Evolutionary conservation across 1,140 invertebrate species (phyloP), one percentile per base, ranked within the genome.

Genomic region (Homarus americanus): DNA sequence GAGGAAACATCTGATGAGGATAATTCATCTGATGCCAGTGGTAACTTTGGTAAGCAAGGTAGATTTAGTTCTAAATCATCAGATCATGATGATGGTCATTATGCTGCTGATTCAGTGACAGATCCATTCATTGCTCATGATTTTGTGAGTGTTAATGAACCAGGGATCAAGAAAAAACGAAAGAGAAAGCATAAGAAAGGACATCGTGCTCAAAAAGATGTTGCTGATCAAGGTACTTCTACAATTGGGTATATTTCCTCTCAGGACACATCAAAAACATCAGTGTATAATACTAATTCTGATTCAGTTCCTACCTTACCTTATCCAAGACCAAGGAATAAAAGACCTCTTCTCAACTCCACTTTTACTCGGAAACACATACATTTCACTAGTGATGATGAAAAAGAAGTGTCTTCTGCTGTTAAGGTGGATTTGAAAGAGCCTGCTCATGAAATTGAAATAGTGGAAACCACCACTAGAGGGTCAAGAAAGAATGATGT

Each of bases 121-220:
- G 83, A 76, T 32, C 83, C 41, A 40, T n/a, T 24, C 2, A 10
- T 36, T n/a, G 2, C 17, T 10, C 49, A 83, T 12, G n/a, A 85
- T 32, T 44, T 32, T 32, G 10, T 15, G 5, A 15, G 28, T 53
- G n/a, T 76, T 38, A 32, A 38, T 3, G 20, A 10, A 36, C 49
- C 49, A 32, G 79, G 17, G 20, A 34, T 3, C 17, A 72, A 73
- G 7, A 85, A 38, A 72, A 85, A 85, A 32, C 69, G 83, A 36
- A 85, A 76, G 72, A 85, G 83, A 75, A 85, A 76, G n/a, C 83
- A 85, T 69, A 53, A 75, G 0, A 53, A 75, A 32, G 28, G 28
- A 66, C 63, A n/a, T 28, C 63, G 63, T 32, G 63, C 4, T 28
- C 63, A 28, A 12, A n/a, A 66, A 32, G n/a, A 28, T 9, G n/a